Base-by-base conservation (phyloP, 2,888 invertebrate genomes). In the Eupithecia subfuscata region DNA sequence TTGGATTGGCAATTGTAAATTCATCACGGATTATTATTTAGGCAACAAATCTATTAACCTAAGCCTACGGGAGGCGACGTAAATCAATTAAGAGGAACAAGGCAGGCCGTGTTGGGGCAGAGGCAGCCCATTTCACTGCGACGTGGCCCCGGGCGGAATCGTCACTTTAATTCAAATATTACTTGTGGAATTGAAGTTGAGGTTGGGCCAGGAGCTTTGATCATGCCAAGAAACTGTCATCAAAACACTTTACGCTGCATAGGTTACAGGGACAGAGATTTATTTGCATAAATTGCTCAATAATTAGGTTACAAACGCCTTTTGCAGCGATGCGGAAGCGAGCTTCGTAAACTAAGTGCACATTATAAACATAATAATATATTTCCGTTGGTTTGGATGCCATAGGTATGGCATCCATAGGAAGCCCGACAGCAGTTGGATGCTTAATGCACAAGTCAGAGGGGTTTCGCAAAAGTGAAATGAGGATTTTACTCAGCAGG, bases 41-140 rank as follows among this genome's bases (percentile, higher is more conserved):
- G 88, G 91, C 89, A 91, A 92, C 91, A 91, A 90, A 91, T 90
- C 89, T 91, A 92, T 92, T 92, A 91, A 88, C 88, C 87, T 85
- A 83, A 83, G 86, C 85, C 86, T 86, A 87, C 88, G 86, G 87
- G 86, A 86, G 86, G 82, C 85, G 88, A 90, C 90, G 90, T 91
- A 92, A 94, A 93, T 93, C 93, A 94, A 94, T 93, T 94, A 93
- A 88, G 85, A 84, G 83, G 86, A 86, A 93, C 93, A 92, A 90
- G 91, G 86, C 87, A 88, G 85, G 85, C 84, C 90, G 90, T 90
- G 92, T 90, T 89, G 90, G 88, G 92, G 87, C 87, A 67, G 40
- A 87, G 85, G 86, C 73, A 74, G 88, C 91, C 91, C 89, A 91
- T 90, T 92, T 89, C 87, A 84, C 87, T 86, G 89, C 85, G 89